A percentile compares a stretch with the other conserved stretches of the same genome.
These are phyloP conservation scores for Dynastes maya DNA, from an alignment of 2,888 invertebrate genomes.

Conservation along the genomic window DNA sequence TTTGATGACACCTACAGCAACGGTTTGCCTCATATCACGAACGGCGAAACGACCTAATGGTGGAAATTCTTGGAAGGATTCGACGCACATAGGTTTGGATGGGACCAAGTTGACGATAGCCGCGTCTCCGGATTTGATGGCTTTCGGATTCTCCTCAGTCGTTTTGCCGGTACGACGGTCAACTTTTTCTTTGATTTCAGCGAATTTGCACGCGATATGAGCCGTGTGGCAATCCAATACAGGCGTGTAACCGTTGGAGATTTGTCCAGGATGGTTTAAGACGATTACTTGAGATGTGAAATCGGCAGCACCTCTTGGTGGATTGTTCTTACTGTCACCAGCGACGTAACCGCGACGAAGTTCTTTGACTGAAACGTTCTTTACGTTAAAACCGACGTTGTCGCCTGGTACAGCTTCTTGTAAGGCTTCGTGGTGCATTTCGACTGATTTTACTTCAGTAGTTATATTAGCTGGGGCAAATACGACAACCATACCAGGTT, in stretches of 20 bases:
- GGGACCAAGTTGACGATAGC: too few relatives aligned
- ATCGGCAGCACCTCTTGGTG: slow-evolving; percentile 92
- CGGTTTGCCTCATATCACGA: too few relatives aligned
- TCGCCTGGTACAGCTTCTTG: slow-evolving; percentile 97
- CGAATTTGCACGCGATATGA: slow-evolving; percentile 99
- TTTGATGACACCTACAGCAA: too few relatives aligned
- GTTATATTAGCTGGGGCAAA: slow-evolving; percentile 96
- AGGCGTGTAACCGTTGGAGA: slow-evolving; percentile 99
- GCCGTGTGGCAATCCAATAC: slow-evolving; percentile 99
- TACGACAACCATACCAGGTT: slow-evolving; percentile 96
- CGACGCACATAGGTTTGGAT: too few relatives aligned
- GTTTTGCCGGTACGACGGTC: slow-evolving; percentile 98
- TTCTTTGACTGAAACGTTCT: slow-evolving; percentile 99
- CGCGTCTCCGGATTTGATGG: too few relatives aligned
- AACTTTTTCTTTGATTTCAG: slow-evolving; percentile 97
- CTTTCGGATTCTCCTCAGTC: slow-evolving; percentile 67
- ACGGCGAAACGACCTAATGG: too few relatives aligned
- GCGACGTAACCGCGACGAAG: slow-evolving; percentile 82
- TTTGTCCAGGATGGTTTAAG: slow-evolving; percentile 98
- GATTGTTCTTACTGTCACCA: slow-evolving; percentile 96
- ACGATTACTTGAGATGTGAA: slow-evolving; percentile 97
- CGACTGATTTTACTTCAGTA: slow-evolving; percentile 98
- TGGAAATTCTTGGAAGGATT: too few relatives aligned
- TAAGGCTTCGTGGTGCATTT: slow-evolving; percentile 99
- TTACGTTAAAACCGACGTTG: slow-evolving; percentile 99